These are phyloP conservation scores for Anagyrus pseudococci DNA, from an alignment of 2,888 invertebrate genomes.

Conservation along the genomic window DNA sequence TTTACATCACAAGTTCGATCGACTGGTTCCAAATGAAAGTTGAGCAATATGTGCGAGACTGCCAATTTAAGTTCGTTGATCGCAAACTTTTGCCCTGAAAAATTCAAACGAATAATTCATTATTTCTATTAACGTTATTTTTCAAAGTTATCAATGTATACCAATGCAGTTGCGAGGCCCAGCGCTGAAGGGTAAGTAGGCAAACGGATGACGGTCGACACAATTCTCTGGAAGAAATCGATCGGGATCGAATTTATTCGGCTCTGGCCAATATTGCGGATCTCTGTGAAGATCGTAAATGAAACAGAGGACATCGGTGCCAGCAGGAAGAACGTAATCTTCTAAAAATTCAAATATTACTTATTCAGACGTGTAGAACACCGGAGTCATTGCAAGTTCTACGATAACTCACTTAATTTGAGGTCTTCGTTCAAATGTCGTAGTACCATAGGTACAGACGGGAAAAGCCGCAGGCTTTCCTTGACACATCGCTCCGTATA, in stretches of 20 bases:
- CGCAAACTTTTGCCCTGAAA: constrained; percentile 19
- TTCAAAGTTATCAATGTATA: constrained; percentile 48
- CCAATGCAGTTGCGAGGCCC: constrained; percentile 75
- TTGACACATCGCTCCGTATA: constrained; percentile 65
- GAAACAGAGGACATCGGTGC: constrained; percentile 64
- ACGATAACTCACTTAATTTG: constrained; percentile 53
- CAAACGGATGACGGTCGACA: constrained; percentile 66
- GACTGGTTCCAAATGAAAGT: constrained; percentile 41
- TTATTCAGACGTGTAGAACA: background rate
- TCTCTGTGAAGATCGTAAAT: constrained; percentile 71
- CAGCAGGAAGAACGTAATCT: constrained; percentile 64
- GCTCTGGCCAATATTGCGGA: constrained; percentile 70
- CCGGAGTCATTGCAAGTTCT: background rate
- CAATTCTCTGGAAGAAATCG: constrained; percentile 70
- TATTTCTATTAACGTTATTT: background rate
- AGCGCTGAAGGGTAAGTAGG: constrained; percentile 74
- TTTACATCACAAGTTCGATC: constrained; percentile 11
- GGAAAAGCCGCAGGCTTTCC: constrained; percentile 66
- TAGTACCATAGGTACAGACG: constrained; percentile 65
- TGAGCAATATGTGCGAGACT: constrained; percentile 34
- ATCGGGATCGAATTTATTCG: constrained; percentile 71
- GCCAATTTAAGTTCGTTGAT: constrained; percentile 31
- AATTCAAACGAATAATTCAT: background rate
- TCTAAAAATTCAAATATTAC: constrained; percentile 53
- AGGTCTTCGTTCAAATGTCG: constrained; percentile 62